phyloP scores from a whole-genome alignment of 64 coral and sea anemone genomes.

The Montipora capricornis region DNA sequence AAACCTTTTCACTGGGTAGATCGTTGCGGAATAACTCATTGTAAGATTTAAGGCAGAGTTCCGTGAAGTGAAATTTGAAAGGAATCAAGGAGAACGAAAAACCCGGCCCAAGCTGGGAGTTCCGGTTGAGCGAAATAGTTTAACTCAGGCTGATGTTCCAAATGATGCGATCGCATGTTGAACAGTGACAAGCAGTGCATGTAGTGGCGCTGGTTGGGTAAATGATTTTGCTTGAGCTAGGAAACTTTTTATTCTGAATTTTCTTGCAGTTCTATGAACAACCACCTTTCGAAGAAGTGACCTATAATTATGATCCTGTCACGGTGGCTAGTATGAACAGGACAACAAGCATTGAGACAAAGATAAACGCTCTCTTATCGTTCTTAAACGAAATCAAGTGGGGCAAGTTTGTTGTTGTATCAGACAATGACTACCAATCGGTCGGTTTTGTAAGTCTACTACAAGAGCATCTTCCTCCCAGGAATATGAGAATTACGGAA shows the following conservation, averaged over 20 bases:
- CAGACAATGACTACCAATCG: constrained; percentile 39
- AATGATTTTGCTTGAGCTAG: too few species aligned
- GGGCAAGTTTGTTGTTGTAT: constrained; percentile 58
- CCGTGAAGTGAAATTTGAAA: too few species aligned
- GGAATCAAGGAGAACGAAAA: too few species aligned
- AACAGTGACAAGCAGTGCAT: too few species aligned
- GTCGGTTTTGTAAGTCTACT: constrained; percentile 22
- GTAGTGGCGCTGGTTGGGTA: too few species aligned
- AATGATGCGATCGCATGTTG: too few species aligned
- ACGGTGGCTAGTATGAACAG: constrained; percentile 2
- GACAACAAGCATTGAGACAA: not conserved
- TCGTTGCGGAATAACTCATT: too few species aligned
- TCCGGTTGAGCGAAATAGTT: too few species aligned
- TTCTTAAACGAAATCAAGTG: constrained; percentile 25
- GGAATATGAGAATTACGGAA: constrained; percentile 27
- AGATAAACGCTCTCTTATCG: constrained; percentile 9
- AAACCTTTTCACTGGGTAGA: too few species aligned
- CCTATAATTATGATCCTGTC: not conserved
- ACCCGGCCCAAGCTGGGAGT: too few species aligned
- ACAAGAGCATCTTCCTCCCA: constrained; percentile 17
- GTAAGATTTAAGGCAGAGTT: too few species aligned
- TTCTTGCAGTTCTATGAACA: not conserved
- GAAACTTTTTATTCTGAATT: not conserved
- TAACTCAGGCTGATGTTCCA: too few species aligned
- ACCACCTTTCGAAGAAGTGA: not conserved